Evolutionary conservation across 2,888 invertebrate genomes (phyloP).

Genomic region (Lasioglossum malachurum): DNA sequence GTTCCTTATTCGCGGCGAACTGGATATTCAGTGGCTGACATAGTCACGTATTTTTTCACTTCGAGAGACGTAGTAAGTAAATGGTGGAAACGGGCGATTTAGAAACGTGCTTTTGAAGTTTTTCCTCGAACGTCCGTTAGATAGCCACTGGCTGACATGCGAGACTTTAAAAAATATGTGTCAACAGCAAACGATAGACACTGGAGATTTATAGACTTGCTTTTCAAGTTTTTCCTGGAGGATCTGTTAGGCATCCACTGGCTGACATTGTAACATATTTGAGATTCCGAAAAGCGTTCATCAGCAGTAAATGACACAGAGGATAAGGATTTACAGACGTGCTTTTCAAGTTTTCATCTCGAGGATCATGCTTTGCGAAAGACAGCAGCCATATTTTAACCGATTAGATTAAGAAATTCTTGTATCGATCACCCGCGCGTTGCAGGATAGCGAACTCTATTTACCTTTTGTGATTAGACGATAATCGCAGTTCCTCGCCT

Average conservation of each 20-base stretch:
- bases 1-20: background rate
- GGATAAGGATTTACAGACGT: background rate
- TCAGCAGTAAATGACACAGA: background rate
- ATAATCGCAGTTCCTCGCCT: background rate
- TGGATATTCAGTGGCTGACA: background rate
- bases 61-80: background rate
- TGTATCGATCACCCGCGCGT: background rate
- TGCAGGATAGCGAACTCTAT: background rate
- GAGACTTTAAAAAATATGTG: background rate
- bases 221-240: background rate
- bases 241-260: background rate
- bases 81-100: background rate
- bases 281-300: background rate
- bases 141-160: background rate
- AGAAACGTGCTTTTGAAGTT: background rate
- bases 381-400: background rate
- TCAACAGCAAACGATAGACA: background rate
- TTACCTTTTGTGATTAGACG: slow-evolving; percentile 14
- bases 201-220: slow-evolving; percentile 1
- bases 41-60: background rate
- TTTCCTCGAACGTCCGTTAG: background rate
- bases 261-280: background rate
- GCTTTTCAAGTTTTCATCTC: background rate
- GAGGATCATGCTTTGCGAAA: background rate
- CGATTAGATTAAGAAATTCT: background rate